Evolutionary conservation across 2,888 invertebrate genomes (phyloP).

Genomic region (Cybosia mesomella): DNA sequence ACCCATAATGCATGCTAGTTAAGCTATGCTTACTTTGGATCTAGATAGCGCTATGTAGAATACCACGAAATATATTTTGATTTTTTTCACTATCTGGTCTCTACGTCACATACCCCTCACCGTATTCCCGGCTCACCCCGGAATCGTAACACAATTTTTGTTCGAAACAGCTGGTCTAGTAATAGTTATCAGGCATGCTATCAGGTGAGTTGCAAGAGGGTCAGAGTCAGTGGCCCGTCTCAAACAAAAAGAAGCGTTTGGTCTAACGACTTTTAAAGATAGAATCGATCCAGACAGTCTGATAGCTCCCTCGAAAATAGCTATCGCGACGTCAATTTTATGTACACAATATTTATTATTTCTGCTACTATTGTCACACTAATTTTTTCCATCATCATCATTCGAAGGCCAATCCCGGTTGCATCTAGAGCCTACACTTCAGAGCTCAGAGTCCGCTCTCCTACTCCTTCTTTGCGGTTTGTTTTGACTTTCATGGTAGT

Average conservation of each 20-base stretch:
- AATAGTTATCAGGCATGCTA: background rate
- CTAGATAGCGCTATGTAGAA: too few species aligned
- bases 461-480: background rate
- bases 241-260: conserved; percentile 1
- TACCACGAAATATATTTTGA: too few species aligned
- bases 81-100: too few species aligned
- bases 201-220: background rate
- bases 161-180: background rate
- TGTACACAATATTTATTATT: too few species aligned
- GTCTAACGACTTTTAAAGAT: conserved; percentile 4
- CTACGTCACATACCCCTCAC: too few species aligned
- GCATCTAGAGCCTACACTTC: background rate
- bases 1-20: too few species aligned
- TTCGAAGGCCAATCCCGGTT: background rate
- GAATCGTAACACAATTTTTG: background rate
- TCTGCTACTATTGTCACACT: background rate
- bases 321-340: background rate
- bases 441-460: background rate
- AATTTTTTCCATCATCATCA: background rate
- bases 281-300: conserved; percentile 35
- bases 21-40: too few species aligned
- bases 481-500: background rate
- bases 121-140: too few species aligned
- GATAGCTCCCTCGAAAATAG: conserved; percentile 20
- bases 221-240: background rate